A percentile compares a stretch with the other conserved stretches of the same genome.
Conservation (phyloP, 2,797 vertebrate species). For the Sebastes minor region DNA sequence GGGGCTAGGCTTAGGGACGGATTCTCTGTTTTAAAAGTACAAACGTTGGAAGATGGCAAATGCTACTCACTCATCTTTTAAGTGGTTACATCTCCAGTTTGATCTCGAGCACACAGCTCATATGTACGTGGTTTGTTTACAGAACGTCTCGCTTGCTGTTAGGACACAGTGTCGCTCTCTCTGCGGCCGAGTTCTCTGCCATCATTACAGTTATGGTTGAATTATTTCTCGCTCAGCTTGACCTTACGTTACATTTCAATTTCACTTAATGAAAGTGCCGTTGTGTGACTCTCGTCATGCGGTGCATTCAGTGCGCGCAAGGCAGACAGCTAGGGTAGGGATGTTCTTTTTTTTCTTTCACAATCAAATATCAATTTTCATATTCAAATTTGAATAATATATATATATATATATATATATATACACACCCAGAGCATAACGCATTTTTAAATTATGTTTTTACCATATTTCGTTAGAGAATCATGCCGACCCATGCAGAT, state of each 20-base stretch:
- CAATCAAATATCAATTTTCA: too few species aligned
- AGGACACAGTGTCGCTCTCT: too few species aligned
- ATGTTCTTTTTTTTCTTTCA: too few species aligned
- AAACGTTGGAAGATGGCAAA: background rate
- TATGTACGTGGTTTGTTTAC: background rate
- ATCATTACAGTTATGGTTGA: background rate
- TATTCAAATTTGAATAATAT: too few species aligned
- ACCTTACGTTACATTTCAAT: background rate
- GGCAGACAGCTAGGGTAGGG: too few species aligned
- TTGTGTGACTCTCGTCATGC: background rate
- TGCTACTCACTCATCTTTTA: background rate
- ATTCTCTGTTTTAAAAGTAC: background rate
- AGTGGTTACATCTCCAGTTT: background rate
- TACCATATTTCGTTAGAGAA: background rate
- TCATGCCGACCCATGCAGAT: background rate
- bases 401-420: too few species aligned
- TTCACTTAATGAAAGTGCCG: background rate
- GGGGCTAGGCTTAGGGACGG: too few species aligned
- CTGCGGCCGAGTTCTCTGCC: too few species aligned
- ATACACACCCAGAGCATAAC: background rate
- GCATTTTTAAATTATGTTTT: rapidly evolving
- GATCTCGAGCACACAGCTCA: background rate
- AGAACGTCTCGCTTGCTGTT: background rate
- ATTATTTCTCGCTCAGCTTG: background rate
- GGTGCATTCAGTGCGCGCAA: too few species aligned